Percentiles rank a stretch among this genome's conserved stretches.
phyloP scores from a whole-genome alignment of 2,797 vertebrate species.

The Hemibagrus guttatus region DNA sequence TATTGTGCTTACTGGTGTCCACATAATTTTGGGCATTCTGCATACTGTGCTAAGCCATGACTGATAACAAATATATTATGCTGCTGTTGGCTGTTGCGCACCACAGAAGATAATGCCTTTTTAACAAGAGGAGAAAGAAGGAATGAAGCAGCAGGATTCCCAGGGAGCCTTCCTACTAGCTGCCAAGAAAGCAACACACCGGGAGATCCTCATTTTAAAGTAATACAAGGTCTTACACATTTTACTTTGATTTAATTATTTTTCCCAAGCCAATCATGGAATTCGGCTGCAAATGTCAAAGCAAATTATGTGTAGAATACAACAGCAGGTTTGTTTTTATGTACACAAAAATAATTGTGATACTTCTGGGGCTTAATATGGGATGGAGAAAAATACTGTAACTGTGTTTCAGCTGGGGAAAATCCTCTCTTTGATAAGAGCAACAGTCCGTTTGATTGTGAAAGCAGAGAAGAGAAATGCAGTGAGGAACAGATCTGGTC shows the following conservation, averaged over 20 bases:
- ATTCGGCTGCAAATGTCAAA: slow-evolving; percentile 3
- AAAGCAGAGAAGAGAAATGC: not conserved
- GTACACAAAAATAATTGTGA: not conserved
- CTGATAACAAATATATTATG: not conserved
- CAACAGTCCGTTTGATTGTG: slow-evolving; percentile 11
- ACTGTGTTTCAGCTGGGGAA: not conserved
- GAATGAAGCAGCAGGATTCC: slow-evolving; percentile 3
- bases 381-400: not conserved
- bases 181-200: not conserved
- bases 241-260: slow-evolving; percentile 16
- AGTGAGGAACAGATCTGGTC: not conserved
- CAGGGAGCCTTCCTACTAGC: not conserved
- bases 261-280: not conserved
- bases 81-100: not conserved
- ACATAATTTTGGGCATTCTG: not conserved
- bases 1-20: not conserved
- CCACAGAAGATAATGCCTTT: not conserved
- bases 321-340: slow-evolving; percentile 1
- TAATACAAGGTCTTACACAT: slow-evolving; percentile 3
- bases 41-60: not conserved
- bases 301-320: not conserved
- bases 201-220: not conserved
- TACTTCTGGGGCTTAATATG: not conserved
- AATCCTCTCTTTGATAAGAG: not conserved
- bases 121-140: not conserved